Base-by-base conservation (phyloP, 2,888 invertebrate species). In the Melolontha melolontha region DNA sequence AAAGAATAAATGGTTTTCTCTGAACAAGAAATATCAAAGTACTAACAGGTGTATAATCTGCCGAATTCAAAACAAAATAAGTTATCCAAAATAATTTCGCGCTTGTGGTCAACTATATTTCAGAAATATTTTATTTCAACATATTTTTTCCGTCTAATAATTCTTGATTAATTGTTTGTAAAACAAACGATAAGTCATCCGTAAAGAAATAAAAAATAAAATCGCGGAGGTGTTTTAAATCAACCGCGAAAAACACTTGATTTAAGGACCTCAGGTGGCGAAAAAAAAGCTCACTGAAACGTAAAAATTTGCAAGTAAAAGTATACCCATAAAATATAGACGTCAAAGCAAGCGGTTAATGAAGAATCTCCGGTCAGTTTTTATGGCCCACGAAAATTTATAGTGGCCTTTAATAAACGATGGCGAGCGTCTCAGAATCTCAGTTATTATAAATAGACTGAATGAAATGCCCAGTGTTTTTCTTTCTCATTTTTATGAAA, bases 361-460 rank as follows among this genome's bases (percentile, higher is more conserved):
- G 73, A 72, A 71, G 71, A 73, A 73, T 73, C 69, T 72, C 69
- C 67, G 69, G 70, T 71, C 66, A 68, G 64, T 71, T 71, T 72
- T 73, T 72, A 66, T 66, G 65, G 47, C 69, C 44, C 64, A 59
- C 51, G 69, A 64, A 67, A 71, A 73, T 72, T 73, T 73, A 73
- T 70, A 64, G 71, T 68, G 52, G 66, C 12, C 59, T 47, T 47
- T 62, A 62, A 62, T 62, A 62, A 62, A 62, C 59, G 17, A 29
- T 62, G 47, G 59, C 47, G 47, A 62, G 40, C 54, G 16, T 54
- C 17, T 54, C 54, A 40, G 54, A 16, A 54, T 54, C 34, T 34
- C 34, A 34, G 34, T 34, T 2, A 34, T 34, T 34, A 34, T 34
- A 34, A 34, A 34, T 34, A 34, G 34, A 34, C 34, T 6, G 8